Evolutionary conservation across 1,140 invertebrate species (phyloP).

Genomic region (Periplaneta americana): DNA sequence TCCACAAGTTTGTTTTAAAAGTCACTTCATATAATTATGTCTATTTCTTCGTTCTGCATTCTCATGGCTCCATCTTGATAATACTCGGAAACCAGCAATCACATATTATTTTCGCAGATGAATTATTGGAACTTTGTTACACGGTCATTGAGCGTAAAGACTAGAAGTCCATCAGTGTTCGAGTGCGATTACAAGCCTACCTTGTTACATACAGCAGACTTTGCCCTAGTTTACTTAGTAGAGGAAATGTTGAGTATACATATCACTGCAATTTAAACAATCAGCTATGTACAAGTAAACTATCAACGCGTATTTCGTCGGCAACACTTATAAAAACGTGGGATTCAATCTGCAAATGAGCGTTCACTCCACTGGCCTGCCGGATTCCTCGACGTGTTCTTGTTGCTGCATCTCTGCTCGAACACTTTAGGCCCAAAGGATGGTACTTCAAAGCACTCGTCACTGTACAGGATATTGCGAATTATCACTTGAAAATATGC

Average conservation of each 20-base stretch:
- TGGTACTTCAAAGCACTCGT: no score
- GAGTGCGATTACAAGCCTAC: no score
- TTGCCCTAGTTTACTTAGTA: not conserved
- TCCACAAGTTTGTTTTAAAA: not conserved
- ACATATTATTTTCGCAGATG: not conserved
- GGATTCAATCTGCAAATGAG: not conserved
- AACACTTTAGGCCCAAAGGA: no score
- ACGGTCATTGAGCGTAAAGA: not conserved
- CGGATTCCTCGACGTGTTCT: no score
- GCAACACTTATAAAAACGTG: not conserved
- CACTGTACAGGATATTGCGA: no score
- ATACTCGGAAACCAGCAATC: not conserved
- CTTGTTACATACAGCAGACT: not conserved
- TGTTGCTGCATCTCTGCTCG: no score
- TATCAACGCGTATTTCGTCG: no score
- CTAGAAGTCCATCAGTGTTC: not conserved
- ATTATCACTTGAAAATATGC: no score
- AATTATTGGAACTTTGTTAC: no score
- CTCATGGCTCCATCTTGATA: not conserved
- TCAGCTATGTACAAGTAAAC: no score
- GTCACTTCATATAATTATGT: not conserved
- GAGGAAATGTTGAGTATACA: not conserved
- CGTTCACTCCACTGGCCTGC: not conserved
- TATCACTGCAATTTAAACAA: not conserved
- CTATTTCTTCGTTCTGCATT: not conserved